Evolutionary conservation across 53 echinoderm and acorn worm species (phyloP).

Genomic region (Patiria pectinifera): DNA sequence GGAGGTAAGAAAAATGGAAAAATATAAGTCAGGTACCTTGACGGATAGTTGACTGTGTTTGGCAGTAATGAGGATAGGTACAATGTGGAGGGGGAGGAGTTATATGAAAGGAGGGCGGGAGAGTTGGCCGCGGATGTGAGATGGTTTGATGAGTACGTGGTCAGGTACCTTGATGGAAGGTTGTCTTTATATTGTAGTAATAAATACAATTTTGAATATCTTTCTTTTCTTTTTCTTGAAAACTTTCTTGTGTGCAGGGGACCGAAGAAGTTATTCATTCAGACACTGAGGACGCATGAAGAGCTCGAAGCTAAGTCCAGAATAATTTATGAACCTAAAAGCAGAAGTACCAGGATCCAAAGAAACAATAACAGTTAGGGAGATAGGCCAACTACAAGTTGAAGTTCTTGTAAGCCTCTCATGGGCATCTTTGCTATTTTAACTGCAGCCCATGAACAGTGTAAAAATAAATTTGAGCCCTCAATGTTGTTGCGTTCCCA

Average conservation of each 20-base stretch:
- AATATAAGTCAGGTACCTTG: neutral
- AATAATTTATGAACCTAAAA: too few species aligned
- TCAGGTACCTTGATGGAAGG: too few species aligned
- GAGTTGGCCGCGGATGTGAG: neutral
- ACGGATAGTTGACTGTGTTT: neutral
- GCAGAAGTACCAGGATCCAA: too few species aligned
- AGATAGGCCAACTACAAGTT: neutral
- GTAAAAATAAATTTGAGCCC: too few species aligned
- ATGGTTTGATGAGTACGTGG: too few species aligned
- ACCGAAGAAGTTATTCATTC: slow-evolving; percentile 90
- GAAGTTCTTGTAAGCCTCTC: neutral
- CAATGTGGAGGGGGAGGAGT: slow-evolving; percentile 48
- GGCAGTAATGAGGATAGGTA: slow-evolving; percentile 69
- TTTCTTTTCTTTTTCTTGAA: neutral
- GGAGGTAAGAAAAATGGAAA: neutral
- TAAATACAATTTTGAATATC: neutral
- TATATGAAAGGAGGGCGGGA: neutral
- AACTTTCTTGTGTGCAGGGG: slow-evolving; percentile 66
- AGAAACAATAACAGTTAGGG: too few species aligned
- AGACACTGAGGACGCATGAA: slow-evolving; percentile 75
- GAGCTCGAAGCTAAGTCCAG: too few species aligned
- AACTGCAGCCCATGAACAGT: too few species aligned
- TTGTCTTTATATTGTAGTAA: too few species aligned
- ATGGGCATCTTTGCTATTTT: too few species aligned
- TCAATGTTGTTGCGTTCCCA: too few species aligned